phyloP scores from a whole-genome alignment of 2,797 vertebrate species.

The Gymnodraco acuticeps region DNA sequence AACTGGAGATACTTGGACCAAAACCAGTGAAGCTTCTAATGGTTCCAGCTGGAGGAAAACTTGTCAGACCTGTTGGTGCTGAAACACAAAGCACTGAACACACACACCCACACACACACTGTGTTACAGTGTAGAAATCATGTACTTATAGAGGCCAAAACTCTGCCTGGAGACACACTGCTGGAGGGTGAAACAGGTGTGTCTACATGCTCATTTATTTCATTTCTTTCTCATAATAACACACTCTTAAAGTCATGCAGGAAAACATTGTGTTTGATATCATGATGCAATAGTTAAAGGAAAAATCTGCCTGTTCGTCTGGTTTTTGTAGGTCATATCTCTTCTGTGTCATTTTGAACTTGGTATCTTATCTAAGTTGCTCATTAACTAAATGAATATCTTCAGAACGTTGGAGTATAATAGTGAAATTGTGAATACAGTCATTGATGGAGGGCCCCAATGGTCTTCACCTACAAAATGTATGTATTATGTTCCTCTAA shows the following conservation, averaged over 20 bases:
- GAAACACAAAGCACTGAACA: conserved; percentile 9
- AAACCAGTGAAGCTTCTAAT: conserved; percentile 24
- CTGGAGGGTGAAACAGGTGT: conserved; percentile 23
- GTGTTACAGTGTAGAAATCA: conserved; percentile 16
- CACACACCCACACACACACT: not conserved
- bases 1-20: conserved; percentile 25
- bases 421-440: not conserved
- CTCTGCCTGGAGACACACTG: conserved; percentile 23
- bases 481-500: no score
- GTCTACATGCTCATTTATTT: conserved; percentile 36
- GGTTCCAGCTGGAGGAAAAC: conserved; percentile 29
- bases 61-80: conserved; percentile 13
- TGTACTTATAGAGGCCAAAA: conserved; percentile 33
- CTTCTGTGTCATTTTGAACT: not conserved
- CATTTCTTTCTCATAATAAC: not conserved
- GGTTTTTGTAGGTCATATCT: not conserved
- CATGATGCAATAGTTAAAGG: conserved; percentile 13
- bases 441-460: not conserved
- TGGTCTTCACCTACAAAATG: no score
- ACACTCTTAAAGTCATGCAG: not conserved
- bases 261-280: not conserved
- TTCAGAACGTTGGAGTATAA: not conserved
- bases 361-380: not conserved
- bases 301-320: conserved; percentile 40
- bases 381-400: not conserved